phyloP scores from a whole-genome alignment of 2,888 invertebrate species.

The Hyposoter didymator region DNA sequence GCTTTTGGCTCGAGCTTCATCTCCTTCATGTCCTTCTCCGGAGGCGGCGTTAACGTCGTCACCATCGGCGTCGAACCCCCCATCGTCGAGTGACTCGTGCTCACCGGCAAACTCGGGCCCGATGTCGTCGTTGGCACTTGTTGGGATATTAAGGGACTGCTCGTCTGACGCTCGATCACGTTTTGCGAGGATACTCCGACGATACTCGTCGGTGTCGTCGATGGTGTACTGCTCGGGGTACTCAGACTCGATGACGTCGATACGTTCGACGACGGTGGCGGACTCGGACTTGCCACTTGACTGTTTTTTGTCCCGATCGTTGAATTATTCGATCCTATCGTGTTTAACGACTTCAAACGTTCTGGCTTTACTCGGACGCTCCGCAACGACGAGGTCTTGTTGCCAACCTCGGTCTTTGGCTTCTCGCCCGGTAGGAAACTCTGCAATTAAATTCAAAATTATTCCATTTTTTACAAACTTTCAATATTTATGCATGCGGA shows the following conservation, averaged over 20 bases:
- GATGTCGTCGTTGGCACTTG: slow-evolving; percentile 76
- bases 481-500: not conserved
- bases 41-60: slow-evolving; percentile 83
- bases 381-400: slow-evolving; percentile 86
- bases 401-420: slow-evolving; percentile 83
- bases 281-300: slow-evolving; percentile 81
- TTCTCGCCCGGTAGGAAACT: slow-evolving; percentile 81
- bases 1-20: slow-evolving; percentile 81
- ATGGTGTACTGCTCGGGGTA: slow-evolving; percentile 79
- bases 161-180: slow-evolving; percentile 81
- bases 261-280: slow-evolving; percentile 80
- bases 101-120: slow-evolving; percentile 72
- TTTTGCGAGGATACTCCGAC: slow-evolving; percentile 71
- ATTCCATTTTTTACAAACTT: too few species aligned
- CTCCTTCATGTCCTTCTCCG: slow-evolving; percentile 83
- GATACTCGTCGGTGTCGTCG: slow-evolving; percentile 78
- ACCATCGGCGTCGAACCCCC: slow-evolving; percentile 77
- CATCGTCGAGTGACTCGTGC: slow-evolving; percentile 80
- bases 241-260: slow-evolving; percentile 73
- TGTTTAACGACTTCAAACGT: slow-evolving; percentile 83
- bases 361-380: slow-evolving; percentile 89
- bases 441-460: slow-evolving; percentile 72
- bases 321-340: slow-evolving; percentile 79
- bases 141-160: slow-evolving; percentile 77
- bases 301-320: slow-evolving; percentile 73